phyloP scores from a whole-genome alignment of 53 echinoderm and acorn worm genomes.

The Astropecten irregularis region DNA sequence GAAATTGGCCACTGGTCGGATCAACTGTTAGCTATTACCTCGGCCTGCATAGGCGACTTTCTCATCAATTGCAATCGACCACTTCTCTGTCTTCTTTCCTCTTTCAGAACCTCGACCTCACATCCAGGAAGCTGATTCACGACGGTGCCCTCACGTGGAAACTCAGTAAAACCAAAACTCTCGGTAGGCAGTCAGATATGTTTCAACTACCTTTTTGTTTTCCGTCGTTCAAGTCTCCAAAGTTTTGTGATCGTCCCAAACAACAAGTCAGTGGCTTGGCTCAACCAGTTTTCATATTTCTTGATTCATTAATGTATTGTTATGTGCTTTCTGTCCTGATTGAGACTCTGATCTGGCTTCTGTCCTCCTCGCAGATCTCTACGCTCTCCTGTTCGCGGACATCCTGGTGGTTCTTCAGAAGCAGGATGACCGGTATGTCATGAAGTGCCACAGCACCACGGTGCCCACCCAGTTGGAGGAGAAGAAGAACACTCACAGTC shows the following conservation, averaged over 20 bases:
- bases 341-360: not conserved
- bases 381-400: constrained; percentile 85
- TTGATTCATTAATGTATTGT: not conserved
- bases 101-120: constrained; percentile 73
- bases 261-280: too few species aligned
- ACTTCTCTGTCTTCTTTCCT: not conserved
- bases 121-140: constrained; percentile 72
- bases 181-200: not conserved
- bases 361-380: constrained; percentile 65
- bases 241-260: too few species aligned
- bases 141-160: constrained; percentile 86
- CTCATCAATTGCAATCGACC: too few species aligned
- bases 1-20: too few species aligned
- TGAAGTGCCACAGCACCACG: constrained; percentile 90
- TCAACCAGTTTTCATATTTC: too few species aligned
- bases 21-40: too few species aligned
- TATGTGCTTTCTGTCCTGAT: not conserved
- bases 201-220: too few species aligned
- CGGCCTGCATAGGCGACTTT: too few species aligned
- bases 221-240: too few species aligned
- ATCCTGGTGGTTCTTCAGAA: constrained; percentile 85
- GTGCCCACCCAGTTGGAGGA: constrained; percentile 57
- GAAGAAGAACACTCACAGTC: constrained; percentile 91
- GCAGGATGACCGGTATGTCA: constrained; percentile 83
- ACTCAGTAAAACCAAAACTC: constrained; percentile 77